Evolutionary conservation across 2,797 vertebrate genomes (phyloP).

Genomic region (Falco columbarius): DNA sequence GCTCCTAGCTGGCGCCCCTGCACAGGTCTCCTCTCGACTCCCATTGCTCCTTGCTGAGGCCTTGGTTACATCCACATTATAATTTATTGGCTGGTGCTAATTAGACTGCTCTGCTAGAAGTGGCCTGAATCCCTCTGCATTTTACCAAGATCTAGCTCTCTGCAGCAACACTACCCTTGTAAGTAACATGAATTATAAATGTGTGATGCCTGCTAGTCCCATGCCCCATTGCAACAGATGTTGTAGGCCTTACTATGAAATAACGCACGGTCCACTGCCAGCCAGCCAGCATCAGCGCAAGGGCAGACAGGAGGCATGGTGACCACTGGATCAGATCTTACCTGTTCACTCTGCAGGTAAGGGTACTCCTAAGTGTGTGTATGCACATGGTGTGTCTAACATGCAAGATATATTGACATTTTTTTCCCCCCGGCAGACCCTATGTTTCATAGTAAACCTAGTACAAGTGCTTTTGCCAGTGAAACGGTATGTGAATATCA

Average conservation of each 20-base stretch:
- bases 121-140: not conserved
- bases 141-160: not conserved
- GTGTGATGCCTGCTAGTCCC: not conserved
- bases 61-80: not conserved
- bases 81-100: not conserved
- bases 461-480: not conserved
- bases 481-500: not conserved
- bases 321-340: not conserved
- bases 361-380: accelerated
- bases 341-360: not conserved
- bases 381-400: accelerated
- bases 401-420: not conserved
- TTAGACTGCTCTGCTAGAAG: not conserved
- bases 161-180: accelerated
- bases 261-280: not conserved
- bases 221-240: not conserved
- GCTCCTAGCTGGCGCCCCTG: not conserved
- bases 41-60: not conserved
- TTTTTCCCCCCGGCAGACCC: not conserved
- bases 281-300: not conserved
- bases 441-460: not conserved
- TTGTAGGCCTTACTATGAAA: not conserved
- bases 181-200: not conserved
- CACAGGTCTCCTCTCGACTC: not conserved
- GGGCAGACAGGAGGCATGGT: not conserved